These are phyloP conservation scores for Salvelinus alpinus DNA, from an alignment of 2,113 vertebrate species.

Conservation along the genomic window DNA sequence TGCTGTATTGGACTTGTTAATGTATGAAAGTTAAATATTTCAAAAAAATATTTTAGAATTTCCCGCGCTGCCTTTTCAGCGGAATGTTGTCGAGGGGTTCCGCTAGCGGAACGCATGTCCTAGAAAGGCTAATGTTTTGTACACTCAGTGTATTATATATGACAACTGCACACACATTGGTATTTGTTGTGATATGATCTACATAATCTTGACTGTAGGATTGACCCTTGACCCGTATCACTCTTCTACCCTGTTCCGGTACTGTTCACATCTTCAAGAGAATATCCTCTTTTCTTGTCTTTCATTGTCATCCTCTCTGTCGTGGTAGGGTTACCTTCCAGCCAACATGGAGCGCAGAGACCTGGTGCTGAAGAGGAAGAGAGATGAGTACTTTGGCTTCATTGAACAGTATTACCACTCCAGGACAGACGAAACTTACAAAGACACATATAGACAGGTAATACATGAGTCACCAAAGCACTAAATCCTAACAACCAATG, in stretches of 20 bases:
- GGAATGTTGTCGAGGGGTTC: too few species aligned
- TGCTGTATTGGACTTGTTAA: too few species aligned
- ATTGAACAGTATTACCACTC: conserved; percentile 99
- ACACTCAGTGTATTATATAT: too few species aligned
- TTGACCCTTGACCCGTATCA: not conserved
- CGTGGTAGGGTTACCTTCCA: conserved; percentile 88
- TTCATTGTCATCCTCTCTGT: not conserved
- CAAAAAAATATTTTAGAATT: too few species aligned
- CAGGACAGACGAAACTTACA: conserved; percentile 92
- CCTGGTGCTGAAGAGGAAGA: conserved; percentile 87
- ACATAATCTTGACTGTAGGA: too few species aligned
- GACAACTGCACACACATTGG: too few species aligned
- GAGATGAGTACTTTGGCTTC: conserved; percentile 96
- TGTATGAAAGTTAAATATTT: too few species aligned
- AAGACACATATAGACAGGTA: conserved; percentile 97
- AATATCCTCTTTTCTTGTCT: not conserved
- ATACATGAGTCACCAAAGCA: not conserved
- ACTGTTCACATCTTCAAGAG: too few species aligned
- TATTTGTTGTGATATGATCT: not conserved
- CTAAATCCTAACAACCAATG: not conserved
- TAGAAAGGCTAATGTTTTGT: too few species aligned
- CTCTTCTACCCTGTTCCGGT: not conserved
- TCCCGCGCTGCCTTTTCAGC: too few species aligned
- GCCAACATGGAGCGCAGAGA: conserved; percentile 92
- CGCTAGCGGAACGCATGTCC: too few species aligned